A percentile compares a stretch with the other conserved stretches of the same genome.
Evolutionary conservation across 2,113 vertebrate genomes (phyloP).

Genomic region (Aspiorhynchus laticeps): DNA sequence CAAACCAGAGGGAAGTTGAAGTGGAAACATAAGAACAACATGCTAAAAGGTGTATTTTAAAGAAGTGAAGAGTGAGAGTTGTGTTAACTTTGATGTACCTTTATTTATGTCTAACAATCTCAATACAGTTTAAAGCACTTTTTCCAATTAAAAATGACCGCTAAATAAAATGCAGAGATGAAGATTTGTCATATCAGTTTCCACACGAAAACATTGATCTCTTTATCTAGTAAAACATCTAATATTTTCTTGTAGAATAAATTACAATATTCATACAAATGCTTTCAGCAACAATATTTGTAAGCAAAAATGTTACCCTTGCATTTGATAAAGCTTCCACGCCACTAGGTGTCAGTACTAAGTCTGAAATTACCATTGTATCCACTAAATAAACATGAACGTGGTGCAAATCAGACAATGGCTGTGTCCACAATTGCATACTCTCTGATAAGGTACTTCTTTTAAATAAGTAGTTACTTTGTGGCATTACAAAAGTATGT

Average conservation of each 20-base stretch:
- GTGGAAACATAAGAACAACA: not conserved
- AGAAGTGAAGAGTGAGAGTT: constrained; percentile 1
- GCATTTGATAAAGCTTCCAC: not conserved
- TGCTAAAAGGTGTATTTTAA: not conserved
- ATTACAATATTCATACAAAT: not conserved
- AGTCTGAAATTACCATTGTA: not conserved
- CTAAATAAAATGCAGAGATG: not conserved
- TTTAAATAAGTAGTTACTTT: not conserved
- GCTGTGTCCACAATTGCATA: not conserved
- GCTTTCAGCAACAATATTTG: not conserved
- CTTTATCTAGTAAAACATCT: not conserved
- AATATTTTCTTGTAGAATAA: not conserved
- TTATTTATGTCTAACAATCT: not conserved
- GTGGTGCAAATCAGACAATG: not conserved
- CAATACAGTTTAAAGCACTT: not conserved
- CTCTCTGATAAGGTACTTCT: not conserved
- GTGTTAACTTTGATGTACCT: not conserved
- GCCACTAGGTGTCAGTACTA: not conserved
- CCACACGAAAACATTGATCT: not conserved
- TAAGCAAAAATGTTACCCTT: not conserved
- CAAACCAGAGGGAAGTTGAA: not conserved
- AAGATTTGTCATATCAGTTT: not conserved
- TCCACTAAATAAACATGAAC: not conserved
- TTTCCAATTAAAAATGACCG: not conserved
- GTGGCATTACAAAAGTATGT: not conserved